phyloP scores from a whole-genome alignment of 2,888 invertebrate genomes.

The Dioctria linearis region DNA sequence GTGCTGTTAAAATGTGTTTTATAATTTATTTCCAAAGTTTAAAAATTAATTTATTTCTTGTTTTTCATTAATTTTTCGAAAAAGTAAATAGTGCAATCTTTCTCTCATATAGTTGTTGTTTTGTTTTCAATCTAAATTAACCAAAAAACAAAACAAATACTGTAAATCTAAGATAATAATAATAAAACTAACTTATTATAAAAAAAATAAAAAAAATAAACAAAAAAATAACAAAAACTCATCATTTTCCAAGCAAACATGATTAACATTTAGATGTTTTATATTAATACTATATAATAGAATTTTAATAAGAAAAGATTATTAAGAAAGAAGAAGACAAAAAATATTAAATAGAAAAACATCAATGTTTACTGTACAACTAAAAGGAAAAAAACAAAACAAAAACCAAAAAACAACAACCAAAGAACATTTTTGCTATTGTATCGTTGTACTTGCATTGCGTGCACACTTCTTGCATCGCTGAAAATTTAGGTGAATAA shows the following conservation, averaged over 20 bases:
- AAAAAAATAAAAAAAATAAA: slow-evolving; percentile 23
- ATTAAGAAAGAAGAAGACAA: slow-evolving; percentile 8
- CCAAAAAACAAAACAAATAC: not conserved
- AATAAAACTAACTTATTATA: slow-evolving; percentile 31
- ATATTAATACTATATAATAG: slow-evolving; percentile 46
- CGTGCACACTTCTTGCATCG: slow-evolving; percentile 39
- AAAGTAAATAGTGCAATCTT: slow-evolving; percentile 45
- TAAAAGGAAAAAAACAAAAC: no score
- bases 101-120: slow-evolving; percentile 40
- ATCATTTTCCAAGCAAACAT: slow-evolving; percentile 43
- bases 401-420: no score
- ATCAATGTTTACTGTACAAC: slow-evolving; percentile 34
- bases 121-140: slow-evolving; percentile 36
- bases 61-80: slow-evolving; percentile 10
- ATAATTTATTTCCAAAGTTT: slow-evolving; percentile 19
- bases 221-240: slow-evolving; percentile 35
- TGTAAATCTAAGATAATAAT: slow-evolving; percentile 18
- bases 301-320: slow-evolving; percentile 46
- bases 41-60: not conserved
- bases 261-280: slow-evolving; percentile 48
- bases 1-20: slow-evolving; percentile 26
- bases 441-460: slow-evolving; percentile 47
- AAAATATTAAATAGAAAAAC: not conserved
- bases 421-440: slow-evolving; percentile 21
- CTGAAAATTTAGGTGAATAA: slow-evolving; percentile 33